Evolutionary conservation across 2,113 vertebrate species (phyloP).

Genomic region (Thalassarche chlororhynchos): DNA sequence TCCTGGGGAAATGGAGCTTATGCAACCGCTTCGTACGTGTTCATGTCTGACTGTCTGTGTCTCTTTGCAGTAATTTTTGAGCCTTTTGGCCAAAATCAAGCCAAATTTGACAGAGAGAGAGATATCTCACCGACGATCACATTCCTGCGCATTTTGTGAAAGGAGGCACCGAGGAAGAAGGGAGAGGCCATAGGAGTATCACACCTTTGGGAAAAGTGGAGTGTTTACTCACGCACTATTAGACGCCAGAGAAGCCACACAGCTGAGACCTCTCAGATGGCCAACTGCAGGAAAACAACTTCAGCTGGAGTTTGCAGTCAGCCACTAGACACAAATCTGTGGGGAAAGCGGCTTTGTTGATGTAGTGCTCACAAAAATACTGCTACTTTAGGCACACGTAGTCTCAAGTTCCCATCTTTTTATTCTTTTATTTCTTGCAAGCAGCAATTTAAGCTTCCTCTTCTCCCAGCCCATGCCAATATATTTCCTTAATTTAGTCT

Average conservation of each 20-base stretch:
- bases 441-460: background rate
- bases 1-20: constrained; percentile 54
- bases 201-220: background rate
- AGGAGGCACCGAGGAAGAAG: background rate
- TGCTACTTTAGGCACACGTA: background rate
- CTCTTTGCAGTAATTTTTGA: background rate
- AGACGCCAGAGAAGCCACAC: background rate
- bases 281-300: background rate
- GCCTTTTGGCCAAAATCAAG: background rate
- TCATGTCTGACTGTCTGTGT: background rate
- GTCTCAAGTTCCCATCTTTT: background rate
- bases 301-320: constrained; percentile 21
- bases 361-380: background rate
- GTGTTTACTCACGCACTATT: background rate
- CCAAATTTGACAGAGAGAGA: background rate
- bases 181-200: background rate
- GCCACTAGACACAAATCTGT: background rate
- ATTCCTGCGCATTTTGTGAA: background rate
- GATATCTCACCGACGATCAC: background rate
- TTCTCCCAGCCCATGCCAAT: background rate
- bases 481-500: background rate
- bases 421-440: background rate
- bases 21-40: background rate
- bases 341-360: background rate
- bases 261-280: background rate